A percentile compares a stretch with the other conserved stretches of the same genome.
These are phyloP conservation scores for Malthinus flaveolus DNA, from an alignment of 2,888 invertebrate genomes.

Conservation along the genomic window DNA sequence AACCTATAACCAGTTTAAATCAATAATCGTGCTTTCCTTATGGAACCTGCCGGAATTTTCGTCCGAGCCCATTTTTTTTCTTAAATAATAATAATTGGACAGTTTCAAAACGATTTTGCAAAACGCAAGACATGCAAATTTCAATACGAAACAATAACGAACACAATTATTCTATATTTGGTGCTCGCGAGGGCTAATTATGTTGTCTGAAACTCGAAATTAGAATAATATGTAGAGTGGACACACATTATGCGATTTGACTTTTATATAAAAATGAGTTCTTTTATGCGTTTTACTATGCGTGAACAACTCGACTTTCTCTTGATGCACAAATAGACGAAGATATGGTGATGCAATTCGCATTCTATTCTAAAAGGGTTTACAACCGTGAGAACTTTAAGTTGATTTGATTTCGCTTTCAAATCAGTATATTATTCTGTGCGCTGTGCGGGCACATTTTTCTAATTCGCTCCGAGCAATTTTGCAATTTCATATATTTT, in stretches of 20 bases:
- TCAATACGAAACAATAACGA: background rate
- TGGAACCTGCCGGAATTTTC: too few relatives aligned
- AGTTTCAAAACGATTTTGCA: too few relatives aligned
- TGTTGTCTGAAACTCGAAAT: slow-evolving; percentile 9
- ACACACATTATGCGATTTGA: slow-evolving; percentile 3
- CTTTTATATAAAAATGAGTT: slow-evolving; percentile 18
- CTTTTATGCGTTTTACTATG: slow-evolving; percentile 18
- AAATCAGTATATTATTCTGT: slow-evolving; percentile 18
- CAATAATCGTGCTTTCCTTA: too few relatives aligned
- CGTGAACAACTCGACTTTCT: slow-evolving; percentile 25
- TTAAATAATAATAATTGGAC: too few relatives aligned
- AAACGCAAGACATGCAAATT: too few relatives aligned
- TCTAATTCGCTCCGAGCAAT: slow-evolving; percentile 16
- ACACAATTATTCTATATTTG: slow-evolving; percentile 1
- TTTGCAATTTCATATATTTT: slow-evolving; percentile 25
- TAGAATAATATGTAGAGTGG: slow-evolving; percentile 17
- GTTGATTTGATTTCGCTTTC: slow-evolving; percentile 27
- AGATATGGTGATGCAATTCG: slow-evolving; percentile 20
- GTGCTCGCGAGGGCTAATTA: slow-evolving; percentile 7
- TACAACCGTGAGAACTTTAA: slow-evolving; percentile 30
- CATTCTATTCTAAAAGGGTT: slow-evolving; percentile 25
- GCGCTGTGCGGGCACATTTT: slow-evolving; percentile 24
- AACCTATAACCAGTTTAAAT: too few relatives aligned
- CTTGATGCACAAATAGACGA: slow-evolving; percentile 17
- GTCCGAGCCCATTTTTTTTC: too few relatives aligned